A percentile compares a stretch with the other conserved stretches of the same genome.
Evolutionary conservation across 2,113 vertebrate genomes (phyloP).

Genomic region (Naja naja): DNA sequence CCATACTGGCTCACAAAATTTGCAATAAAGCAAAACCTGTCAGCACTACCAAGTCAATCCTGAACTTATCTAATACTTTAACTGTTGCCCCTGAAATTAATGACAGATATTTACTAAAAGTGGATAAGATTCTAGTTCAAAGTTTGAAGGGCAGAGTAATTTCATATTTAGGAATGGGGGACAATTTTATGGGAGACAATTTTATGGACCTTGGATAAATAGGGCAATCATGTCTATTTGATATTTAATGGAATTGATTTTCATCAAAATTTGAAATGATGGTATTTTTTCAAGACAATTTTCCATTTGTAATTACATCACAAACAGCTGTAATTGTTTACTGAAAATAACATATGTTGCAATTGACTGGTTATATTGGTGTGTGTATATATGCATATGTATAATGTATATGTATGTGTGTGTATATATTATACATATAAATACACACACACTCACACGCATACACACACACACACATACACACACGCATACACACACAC

Average conservation of each 20-base stretch:
- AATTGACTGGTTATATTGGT: not conserved
- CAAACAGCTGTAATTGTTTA: not conserved
- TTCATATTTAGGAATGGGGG: not conserved
- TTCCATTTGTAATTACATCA: not conserved
- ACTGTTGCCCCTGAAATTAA: conserved; percentile 9
- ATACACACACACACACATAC: no score
- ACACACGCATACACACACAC: no score
- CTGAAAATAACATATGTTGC: not conserved
- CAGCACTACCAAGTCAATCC: not conserved
- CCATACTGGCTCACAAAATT: not conserved
- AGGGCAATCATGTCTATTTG: not conserved
- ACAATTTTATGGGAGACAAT: not conserved
- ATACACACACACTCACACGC: no score
- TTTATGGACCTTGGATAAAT: not conserved
- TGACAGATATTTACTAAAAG: not conserved
- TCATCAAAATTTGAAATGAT: conserved; percentile 6
- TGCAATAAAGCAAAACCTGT: not conserved
- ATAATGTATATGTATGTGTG: not conserved
- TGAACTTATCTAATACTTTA: not conserved
- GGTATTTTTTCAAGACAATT: not conserved
- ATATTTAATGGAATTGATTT: not conserved
- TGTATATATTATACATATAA: not conserved
- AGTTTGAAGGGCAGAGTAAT: not conserved
- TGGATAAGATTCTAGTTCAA: not conserved
- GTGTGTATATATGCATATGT: no score